Evolutionary conservation across 2,797 vertebrate genomes (phyloP).

Genomic region (Acipenser transmontanus): DNA sequence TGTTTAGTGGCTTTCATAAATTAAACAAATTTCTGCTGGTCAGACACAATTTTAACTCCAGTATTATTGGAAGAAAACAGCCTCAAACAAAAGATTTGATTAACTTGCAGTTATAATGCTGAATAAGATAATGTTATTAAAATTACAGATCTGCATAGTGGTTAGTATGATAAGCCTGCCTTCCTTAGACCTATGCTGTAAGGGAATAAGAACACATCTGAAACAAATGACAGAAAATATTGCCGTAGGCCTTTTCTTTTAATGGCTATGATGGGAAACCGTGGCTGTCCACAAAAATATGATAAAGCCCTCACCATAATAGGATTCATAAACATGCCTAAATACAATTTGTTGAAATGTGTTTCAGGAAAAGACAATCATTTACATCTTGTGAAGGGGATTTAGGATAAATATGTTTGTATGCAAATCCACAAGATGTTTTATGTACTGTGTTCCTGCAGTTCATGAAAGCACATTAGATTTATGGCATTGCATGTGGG

Average conservation of each 20-base stretch:
- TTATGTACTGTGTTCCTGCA: slow-evolving; percentile 86
- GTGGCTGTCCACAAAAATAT: slow-evolving; percentile 82
- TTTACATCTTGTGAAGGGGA: slow-evolving; percentile 90
- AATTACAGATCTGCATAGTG: slow-evolving; percentile 53
- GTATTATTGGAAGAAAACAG: no score
- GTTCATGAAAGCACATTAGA: slow-evolving; percentile 90
- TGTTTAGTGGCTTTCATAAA: no score
- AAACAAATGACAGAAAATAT: slow-evolving; percentile 84
- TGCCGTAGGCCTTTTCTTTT: slow-evolving; percentile 72
- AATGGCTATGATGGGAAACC: slow-evolving; percentile 75
- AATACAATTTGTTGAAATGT: slow-evolving; percentile 96
- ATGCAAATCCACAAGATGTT: slow-evolving; percentile 80
- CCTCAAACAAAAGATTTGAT: no score
- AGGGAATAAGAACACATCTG: slow-evolving; percentile 64
- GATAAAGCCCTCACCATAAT: slow-evolving; percentile 88
- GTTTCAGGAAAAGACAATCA: slow-evolving; percentile 93
- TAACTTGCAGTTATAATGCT: not conserved
- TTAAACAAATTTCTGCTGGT: no score
- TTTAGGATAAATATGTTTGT: slow-evolving; percentile 86
- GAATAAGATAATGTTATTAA: slow-evolving; percentile 58
- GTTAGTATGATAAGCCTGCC: slow-evolving; percentile 60
- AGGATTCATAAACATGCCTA: slow-evolving; percentile 94
- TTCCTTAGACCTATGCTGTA: slow-evolving; percentile 53
- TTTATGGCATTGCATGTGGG: slow-evolving; percentile 76
- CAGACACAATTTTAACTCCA: no score